Base-by-base conservation (phyloP, 2,113 vertebrate species). In the Paralichthys olivaceus region DNA sequence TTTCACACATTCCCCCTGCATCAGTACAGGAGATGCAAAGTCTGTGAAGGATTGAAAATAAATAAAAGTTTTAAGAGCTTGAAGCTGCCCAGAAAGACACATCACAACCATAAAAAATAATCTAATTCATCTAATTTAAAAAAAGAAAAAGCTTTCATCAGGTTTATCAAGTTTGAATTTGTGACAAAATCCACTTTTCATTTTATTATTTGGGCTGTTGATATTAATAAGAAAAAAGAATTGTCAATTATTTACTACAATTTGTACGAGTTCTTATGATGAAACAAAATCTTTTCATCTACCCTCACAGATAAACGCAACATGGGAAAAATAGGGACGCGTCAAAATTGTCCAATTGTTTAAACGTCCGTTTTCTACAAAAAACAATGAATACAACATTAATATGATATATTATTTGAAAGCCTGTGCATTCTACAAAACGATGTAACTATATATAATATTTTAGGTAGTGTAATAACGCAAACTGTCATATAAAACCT, bases 1-100 rank as follows among this genome's bases (percentile, higher is more conserved):
- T 3, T 64, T 7, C 62, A 62, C 34, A 53, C 67, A 37, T 63
- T 51, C 9, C 47, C 58, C 12, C 58, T 65, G 40, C 28, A n/a
- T 32, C 20, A 64, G 7, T 19, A 29, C 22, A 45, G 29, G n/a
- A 49, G 19, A 47, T 58, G 19, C n/a, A 63, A n/a, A 15, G 19
- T 34, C 25, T n/a, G 26, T 29, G 45, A 15, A 22, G 25, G 3
- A 59, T 47, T 19, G 4, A 55, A 13, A 49, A 9, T 17, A 22
- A 11, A 62, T 57, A 13, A 4, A 14, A 23, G n/a, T 25, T 56
- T 2, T 7, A 53, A 17, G 2, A n/a, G 20, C 28, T 32, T 2
- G 40, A 59, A 65, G 7, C 37, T 43, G 9, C 28, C n/a, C 7
- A 22, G 3, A 29, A 5, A 19, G 64, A 70, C 2, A 43, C 9